Conservation (phyloP, 2,113 vertebrate species). For the Notarius lentiginosus region DNA sequence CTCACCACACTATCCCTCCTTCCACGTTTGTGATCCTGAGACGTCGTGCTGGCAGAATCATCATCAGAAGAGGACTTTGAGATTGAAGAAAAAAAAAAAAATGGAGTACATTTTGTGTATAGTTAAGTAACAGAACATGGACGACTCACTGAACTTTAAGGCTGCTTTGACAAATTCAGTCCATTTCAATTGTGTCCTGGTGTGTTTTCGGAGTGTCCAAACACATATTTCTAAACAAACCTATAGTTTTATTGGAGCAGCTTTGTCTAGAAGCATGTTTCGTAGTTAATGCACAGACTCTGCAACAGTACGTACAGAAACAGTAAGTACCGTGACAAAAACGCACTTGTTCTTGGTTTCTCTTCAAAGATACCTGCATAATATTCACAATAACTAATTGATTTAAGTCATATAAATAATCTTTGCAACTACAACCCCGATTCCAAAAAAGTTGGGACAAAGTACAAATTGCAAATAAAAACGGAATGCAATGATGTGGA, state of each 20-base stretch:
- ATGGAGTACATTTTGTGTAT: neutral
- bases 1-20: conserved; percentile 86
- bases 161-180: neutral
- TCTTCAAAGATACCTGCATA: neutral
- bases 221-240: neutral
- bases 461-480: too few species aligned
- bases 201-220: neutral
- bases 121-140: neutral
- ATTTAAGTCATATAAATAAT: neutral
- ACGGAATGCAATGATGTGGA: too few species aligned
- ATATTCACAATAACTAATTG: neutral
- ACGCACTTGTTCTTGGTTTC: neutral
- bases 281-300: neutral
- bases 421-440: too few species aligned
- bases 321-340: neutral
- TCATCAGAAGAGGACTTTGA: conserved; percentile 78
- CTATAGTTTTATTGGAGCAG: neutral
- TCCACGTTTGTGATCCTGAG: conserved; percentile 73
- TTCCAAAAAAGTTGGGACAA: too few species aligned
- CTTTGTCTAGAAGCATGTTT: neutral
- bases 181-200: neutral
- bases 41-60: conserved; percentile 76
- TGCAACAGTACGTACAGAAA: neutral
- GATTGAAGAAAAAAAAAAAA: conserved; percentile 50
- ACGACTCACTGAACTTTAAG: neutral